phyloP scores from a whole-genome alignment of 1,140 invertebrate genomes.

The Aplysia californica region DNA sequence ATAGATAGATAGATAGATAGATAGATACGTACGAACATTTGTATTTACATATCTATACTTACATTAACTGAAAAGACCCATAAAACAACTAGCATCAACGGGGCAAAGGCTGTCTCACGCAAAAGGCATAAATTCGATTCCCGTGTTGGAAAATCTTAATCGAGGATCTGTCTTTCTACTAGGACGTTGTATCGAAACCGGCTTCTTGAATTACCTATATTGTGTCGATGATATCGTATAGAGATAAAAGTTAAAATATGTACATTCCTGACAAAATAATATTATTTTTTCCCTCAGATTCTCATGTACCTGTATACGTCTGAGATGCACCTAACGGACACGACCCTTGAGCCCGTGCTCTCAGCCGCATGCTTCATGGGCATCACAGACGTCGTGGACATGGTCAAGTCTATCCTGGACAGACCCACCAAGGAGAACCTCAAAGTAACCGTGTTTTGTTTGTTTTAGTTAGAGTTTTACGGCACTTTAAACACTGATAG shows the following conservation, averaged over 20 bases:
- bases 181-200: too few relatives aligned
- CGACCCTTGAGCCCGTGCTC: not conserved
- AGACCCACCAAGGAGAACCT: slow-evolving; percentile 17
- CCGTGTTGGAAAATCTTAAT: too few relatives aligned
- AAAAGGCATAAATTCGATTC: too few relatives aligned
- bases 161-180: too few relatives aligned
- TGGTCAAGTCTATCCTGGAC: slow-evolving; percentile 6
- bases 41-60: not conserved
- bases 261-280: not conserved
- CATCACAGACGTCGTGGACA: not conserved
- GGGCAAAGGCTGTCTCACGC: too few relatives aligned
- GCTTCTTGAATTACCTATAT: too few relatives aligned
- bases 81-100: too few relatives aligned
- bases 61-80: too few relatives aligned
- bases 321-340: slow-evolving; percentile 20
- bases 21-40: not conserved
- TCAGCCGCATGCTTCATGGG: not conserved
- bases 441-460: too few relatives aligned
- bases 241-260: not conserved
- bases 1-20: not conserved
- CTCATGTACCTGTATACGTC: slow-evolving; percentile 26
- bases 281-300: slow-evolving; percentile 19
- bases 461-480: too few relatives aligned
- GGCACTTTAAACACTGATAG: too few relatives aligned
- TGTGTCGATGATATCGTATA: too few relatives aligned